Evolutionary conservation across 2,797 vertebrate genomes (phyloP).

Genomic region (Xenopus petersii): DNA sequence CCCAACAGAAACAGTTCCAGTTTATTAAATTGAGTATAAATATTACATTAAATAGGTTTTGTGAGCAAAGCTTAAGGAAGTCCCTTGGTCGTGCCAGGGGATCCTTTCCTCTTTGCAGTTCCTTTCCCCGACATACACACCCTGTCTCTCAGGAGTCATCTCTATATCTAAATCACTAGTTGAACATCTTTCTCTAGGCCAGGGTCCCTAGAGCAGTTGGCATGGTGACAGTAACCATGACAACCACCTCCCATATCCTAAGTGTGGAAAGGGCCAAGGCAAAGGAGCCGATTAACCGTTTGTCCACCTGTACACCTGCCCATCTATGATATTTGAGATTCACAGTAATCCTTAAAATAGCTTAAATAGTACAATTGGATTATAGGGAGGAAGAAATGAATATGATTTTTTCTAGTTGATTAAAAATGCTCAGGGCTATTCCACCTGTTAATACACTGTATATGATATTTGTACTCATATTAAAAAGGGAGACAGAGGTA

Average conservation of each 20-base stretch:
- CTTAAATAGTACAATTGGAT: no score
- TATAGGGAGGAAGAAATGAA: no score
- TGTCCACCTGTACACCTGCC: not conserved
- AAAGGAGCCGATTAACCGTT: slow-evolving; percentile 28
- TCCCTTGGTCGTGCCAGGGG: not conserved
- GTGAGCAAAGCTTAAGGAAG: not conserved
- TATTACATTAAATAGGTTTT: not conserved
- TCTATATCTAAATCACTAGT: slow-evolving; percentile 40
- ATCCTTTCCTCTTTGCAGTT: not conserved
- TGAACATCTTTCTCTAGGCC: slow-evolving; percentile 51
- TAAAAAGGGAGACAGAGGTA: no score
- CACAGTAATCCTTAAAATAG: no score
- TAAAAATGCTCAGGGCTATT: no score
- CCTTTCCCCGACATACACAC: slow-evolving; percentile 7
- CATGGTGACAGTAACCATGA: slow-evolving; percentile 70
- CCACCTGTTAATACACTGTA: no score
- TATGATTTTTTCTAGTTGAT: no score
- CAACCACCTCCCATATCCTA: slow-evolving; percentile 60
- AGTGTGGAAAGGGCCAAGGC: slow-evolving; percentile 30
- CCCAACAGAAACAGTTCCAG: no score
- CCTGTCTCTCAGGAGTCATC: slow-evolving; percentile 35
- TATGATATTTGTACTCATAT: no score
- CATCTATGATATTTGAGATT: no score
- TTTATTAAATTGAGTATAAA: not conserved
- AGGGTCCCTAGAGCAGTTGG: slow-evolving; percentile 58